Evolutionary conservation across 2,888 invertebrate genomes (phyloP), one percentile per base, ranked within the genome.

Genomic region (Mystacides longicornis): DNA sequence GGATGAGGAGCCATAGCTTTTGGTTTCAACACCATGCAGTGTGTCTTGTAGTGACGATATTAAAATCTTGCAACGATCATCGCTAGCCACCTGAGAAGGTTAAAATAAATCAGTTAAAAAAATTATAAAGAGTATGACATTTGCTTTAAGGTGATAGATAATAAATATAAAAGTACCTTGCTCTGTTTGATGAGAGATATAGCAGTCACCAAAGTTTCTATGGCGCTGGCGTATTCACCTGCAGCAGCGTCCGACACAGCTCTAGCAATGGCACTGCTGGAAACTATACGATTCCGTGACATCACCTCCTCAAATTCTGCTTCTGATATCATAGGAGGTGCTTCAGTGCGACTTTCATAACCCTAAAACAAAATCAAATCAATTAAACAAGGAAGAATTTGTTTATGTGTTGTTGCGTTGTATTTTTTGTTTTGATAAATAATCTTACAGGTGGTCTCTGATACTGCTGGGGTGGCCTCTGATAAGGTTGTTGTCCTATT

Each of bases 261-360:
- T 58, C 98, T 79, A 14, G 93, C 92, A 63, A 99, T 99, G 18
- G 99, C 99, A 52, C 93, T 94, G 63, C 95, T 95, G 33, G 95
- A 96, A 1, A 99, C 98, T 7, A 97, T 97, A 64, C 97, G 82
- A 75, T 99, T 99, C 62, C 98, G 82, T 55, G 89, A 86, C 92
- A 99, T 96, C 54, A 96, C 93, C 71, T 99, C 99, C 72, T 99
- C 98, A 75, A 97, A 97, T 76, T 99, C 99, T 33, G 88, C 90
- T 73, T 98, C 98, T 61, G 86, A 84, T 63, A 93, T 79, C 61
- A 65, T 51, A 4, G 58, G 49, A 14, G 66, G 65, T 11, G 67
- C 55, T 14, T 61, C 61, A 2, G 57, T 55, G 16, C 61, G 66
- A 5, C 63, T 64, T 23, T 65, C 65, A 54, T 65, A 65, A 5